These are phyloP conservation scores for Pteropus alecto DNA, from an alignment of 2,113 vertebrate genomes.

Conservation along the genomic window DNA sequence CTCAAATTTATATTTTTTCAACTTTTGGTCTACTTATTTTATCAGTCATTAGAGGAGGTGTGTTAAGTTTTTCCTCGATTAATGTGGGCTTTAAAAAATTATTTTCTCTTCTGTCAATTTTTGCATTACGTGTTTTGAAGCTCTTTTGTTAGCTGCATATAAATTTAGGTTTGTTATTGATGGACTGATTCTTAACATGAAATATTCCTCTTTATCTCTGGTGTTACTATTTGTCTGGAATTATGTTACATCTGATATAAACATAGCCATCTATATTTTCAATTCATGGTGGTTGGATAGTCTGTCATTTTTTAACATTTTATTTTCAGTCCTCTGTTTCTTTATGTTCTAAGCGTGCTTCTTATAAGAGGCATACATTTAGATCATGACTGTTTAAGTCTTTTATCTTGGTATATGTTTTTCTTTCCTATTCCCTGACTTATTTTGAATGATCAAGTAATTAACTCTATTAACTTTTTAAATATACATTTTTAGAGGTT, in stretches of 20 bases:
- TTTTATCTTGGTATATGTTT: not conserved
- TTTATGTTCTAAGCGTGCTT: not conserved
- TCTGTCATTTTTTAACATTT: not conserved
- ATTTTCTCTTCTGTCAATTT: not conserved
- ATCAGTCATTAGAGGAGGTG: not conserved
- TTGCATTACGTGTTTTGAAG: not conserved
- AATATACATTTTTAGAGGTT: not conserved
- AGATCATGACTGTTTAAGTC: not conserved
- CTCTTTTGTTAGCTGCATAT: not conserved
- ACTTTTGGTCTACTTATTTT: not conserved
- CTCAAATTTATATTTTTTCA: not conserved
- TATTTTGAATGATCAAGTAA: not conserved
- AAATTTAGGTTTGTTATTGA: not conserved
- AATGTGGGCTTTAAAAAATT: not conserved
- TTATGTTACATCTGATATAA: not conserved
- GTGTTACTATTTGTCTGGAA: not conserved
- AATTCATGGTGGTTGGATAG: not conserved
- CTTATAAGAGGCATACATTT: not conserved
- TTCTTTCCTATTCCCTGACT: not conserved
- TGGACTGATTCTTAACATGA: not conserved
- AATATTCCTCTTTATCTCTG: not conserved
- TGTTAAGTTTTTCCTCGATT: not conserved
- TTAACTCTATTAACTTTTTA: not conserved
- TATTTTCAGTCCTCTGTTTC: not conserved
- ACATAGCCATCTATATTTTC: not conserved